These are phyloP conservation scores for Tetropium fuscum DNA, from an alignment of 2,888 invertebrate species.

Conservation along the genomic window DNA sequence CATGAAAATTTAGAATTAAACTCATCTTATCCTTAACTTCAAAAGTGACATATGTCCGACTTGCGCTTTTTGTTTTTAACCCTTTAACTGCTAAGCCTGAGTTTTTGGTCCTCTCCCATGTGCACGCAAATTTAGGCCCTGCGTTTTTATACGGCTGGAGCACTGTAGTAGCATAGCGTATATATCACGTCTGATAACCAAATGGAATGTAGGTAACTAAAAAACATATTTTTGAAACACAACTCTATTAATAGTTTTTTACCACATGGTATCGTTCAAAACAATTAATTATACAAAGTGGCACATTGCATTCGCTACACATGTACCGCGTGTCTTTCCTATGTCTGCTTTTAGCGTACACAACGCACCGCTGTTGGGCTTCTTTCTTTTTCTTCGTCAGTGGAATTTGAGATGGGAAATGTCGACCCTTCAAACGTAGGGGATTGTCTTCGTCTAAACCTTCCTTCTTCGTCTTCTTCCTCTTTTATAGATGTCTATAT, in stretches of 20 bases:
- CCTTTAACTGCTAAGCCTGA: too few species aligned
- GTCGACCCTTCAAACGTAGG: background rate
- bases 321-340: conserved; percentile 1
- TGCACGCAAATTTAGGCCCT: too few species aligned
- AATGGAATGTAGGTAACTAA: too few species aligned
- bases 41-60: too few species aligned
- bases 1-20: too few species aligned
- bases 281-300: conserved; percentile 2
- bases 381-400: conserved; percentile 1
- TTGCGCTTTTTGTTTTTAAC: too few species aligned
- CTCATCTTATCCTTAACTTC: too few species aligned
- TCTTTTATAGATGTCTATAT: background rate
- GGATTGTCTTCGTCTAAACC: background rate
- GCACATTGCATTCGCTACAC: conserved; percentile 4
- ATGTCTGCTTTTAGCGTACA: background rate
- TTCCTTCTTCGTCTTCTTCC: too few species aligned
- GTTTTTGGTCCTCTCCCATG: too few species aligned
- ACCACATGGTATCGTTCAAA: background rate
- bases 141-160: too few species aligned
- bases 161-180: too few species aligned
- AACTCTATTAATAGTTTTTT: conserved; percentile 3
- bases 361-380: conserved; percentile 1
- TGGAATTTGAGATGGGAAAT: conserved; percentile 1
- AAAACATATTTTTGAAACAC: background rate
- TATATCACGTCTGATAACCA: too few species aligned